Base-by-base conservation (phyloP, 2,113 vertebrate species). In the Scomber japonicus region DNA sequence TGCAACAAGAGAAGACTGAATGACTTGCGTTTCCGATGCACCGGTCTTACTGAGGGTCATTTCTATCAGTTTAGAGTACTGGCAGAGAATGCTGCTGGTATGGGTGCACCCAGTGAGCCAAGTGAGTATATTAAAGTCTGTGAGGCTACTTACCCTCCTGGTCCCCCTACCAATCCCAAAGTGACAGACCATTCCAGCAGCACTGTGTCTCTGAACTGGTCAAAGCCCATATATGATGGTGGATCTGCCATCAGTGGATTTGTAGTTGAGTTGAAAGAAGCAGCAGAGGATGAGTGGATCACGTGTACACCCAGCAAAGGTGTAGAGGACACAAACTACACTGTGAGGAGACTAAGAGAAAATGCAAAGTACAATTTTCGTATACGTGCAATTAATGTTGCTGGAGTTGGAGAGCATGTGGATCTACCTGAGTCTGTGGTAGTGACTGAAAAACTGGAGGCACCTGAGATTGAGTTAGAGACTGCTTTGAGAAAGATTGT, bases 381-480 rank as follows among this genome's bases (percentile, higher is more conserved):
- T 40, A 95, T 99, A 78, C 93, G 96, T 88, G 98, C 97, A 1
- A 91, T 97, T 53, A 99, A 99, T 63, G 93, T 95, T 44, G 96
- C 97, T 95, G 98, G 98, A 63, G 94, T 97, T 55, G 97, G 98
- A 75, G 97, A 99, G 71, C 95, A 95, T 80, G 96, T 95, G 51
- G 94, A 92, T 79, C 83, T 99, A 80, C 96, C 96, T 85, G 96
- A 93, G 35, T 87, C 95, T 74, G 95, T 99, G 61, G 67, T 96
- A 89, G 95, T 96, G 78, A 89, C 94, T 21, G 97, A 99, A 55
- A 99, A 97, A 88, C 63, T 95, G 51, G 97, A 99, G 80, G 95
- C 96, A 79, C 98, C 98, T 88, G 98, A 99, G 92, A 97, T 99
- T 90, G 97, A 99, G 92, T 94, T 99, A 65, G 98, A 97, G 74